Evolutionary conservation across 2,888 invertebrate genomes (phyloP).

Genomic region (Pasiphila rectangulata): DNA sequence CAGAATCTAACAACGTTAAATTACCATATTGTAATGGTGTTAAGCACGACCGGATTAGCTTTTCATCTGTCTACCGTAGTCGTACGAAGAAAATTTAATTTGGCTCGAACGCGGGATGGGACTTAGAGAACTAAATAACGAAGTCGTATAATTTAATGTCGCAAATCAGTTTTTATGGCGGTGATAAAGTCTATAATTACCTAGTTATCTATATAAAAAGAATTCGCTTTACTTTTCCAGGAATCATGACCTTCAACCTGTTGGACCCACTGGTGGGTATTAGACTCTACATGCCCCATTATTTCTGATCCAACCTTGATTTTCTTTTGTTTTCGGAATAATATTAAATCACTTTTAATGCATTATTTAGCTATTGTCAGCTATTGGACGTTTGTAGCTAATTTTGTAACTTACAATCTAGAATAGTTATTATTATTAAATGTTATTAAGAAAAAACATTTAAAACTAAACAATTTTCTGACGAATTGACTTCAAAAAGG

Average conservation of each 20-base stretch:
- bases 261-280: too few species aligned
- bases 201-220: background rate
- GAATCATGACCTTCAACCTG: too few species aligned
- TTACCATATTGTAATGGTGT: constrained; percentile 56
- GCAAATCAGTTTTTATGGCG: constrained; percentile 9
- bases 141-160: constrained; percentile 4
- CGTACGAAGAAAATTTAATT: constrained; percentile 54
- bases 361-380: too few species aligned
- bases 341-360: too few species aligned
- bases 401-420: too few species aligned
- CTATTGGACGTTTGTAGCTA: too few species aligned
- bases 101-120: constrained; percentile 35
- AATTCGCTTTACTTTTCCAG: background rate
- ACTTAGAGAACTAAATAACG: constrained; percentile 8
- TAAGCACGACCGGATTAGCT: constrained; percentile 52
- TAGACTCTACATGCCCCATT: too few species aligned
- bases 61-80: constrained; percentile 44
- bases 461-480: background rate
- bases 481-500: background rate
- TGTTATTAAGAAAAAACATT: background rate
- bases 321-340: too few species aligned
- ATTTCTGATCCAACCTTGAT: too few species aligned
- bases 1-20: constrained; percentile 46
- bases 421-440: too few species aligned
- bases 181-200: background rate